Conservation (phyloP, 2,113 vertebrate species). For the Engraulis encrasicolus region DNA sequence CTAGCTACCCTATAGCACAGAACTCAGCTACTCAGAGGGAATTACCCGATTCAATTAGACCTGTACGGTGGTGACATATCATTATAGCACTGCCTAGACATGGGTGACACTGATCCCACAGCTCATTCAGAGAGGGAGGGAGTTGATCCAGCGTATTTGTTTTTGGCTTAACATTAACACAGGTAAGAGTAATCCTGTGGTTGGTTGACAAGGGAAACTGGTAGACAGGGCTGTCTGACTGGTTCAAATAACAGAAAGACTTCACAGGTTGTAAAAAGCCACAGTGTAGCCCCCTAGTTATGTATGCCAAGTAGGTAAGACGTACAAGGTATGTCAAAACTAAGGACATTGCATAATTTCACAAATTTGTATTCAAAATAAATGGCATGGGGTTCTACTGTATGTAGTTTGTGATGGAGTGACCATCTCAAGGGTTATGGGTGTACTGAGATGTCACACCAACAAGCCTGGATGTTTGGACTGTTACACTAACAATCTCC, state of each 20-base stretch:
- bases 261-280: no score
- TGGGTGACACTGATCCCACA: conserved; percentile 25
- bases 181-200: conserved; percentile 31
- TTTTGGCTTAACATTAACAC: neutral
- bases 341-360: no score
- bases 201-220: conserved; percentile 13
- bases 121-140: conserved; percentile 31
- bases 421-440: no score
- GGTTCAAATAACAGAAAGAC: neutral
- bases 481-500: no score
- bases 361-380: no score
- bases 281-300: no score
- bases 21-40: conserved; percentile 22
- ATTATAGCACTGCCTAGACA: conserved; percentile 35
- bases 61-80: neutral
- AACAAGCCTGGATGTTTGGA: no score
- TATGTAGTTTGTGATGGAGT: no score
- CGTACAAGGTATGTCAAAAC: no score
- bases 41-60: conserved; percentile 24
- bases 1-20: conserved; percentile 7
- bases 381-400: no score
- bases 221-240: neutral
- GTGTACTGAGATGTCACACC: no score
- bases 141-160: conserved; percentile 26
- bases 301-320: no score